Conservation (phyloP, 2,113 vertebrate genomes). For the Panthera uncia region DNA sequence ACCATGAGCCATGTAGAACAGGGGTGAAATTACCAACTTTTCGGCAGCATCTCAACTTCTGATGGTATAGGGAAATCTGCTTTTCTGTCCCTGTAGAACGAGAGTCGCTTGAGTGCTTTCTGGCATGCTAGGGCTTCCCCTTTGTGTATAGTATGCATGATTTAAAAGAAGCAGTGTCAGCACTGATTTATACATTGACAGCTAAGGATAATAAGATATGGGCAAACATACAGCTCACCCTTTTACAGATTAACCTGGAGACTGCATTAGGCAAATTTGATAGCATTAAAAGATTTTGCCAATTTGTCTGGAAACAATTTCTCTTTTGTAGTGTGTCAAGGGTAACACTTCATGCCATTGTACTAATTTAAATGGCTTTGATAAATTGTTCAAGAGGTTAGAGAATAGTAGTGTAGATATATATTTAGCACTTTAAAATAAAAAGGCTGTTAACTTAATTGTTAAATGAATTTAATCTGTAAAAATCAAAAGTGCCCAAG, state of each 20-base stretch:
- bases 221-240: slow-evolving; percentile 88
- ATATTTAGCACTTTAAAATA: slow-evolving; percentile 87
- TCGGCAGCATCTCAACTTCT: neutral
- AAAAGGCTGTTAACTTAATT: slow-evolving; percentile 90
- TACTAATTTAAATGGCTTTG: slow-evolving; percentile 89
- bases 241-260: slow-evolving; percentile 91
- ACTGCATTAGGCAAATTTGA: slow-evolving; percentile 94
- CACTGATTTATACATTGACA: slow-evolving; percentile 91
- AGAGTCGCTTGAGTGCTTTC: slow-evolving; percentile 81
- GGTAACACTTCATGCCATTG: slow-evolving; percentile 88
- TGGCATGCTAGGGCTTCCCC: slow-evolving; percentile 72
- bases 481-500: slow-evolving; percentile 78
- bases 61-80: slow-evolving; percentile 69
- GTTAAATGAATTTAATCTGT: slow-evolving; percentile 87
- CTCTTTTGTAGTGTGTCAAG: slow-evolving; percentile 88
- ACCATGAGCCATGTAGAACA: slow-evolving; percentile 23
- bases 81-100: slow-evolving; percentile 75
- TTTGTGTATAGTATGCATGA: slow-evolving; percentile 85
- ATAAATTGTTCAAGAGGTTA: slow-evolving; percentile 88
- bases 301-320: slow-evolving; percentile 92
- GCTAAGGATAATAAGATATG: slow-evolving; percentile 90
- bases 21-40: slow-evolving; percentile 54
- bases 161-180: slow-evolving; percentile 89
- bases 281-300: slow-evolving; percentile 91
- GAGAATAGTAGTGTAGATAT: slow-evolving; percentile 84